Conservation (phyloP, 2,797 vertebrate genomes). For the Lateolabrax maculatus region DNA sequence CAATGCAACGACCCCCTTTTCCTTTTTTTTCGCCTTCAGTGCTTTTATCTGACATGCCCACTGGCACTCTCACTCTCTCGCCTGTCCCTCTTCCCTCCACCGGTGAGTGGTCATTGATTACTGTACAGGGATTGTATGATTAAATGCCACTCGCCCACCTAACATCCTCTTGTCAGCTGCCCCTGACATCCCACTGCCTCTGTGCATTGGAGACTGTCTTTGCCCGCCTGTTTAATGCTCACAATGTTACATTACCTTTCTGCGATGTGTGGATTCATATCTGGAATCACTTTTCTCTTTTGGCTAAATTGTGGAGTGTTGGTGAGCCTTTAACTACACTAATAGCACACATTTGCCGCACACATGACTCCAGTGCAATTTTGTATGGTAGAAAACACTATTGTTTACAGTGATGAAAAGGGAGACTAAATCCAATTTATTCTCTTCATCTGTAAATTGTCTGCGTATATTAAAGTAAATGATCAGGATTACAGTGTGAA, state of each 20-base stretch:
- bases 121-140: slow-evolving; percentile 71
- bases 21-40: slow-evolving; percentile 60
- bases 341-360: slow-evolving; percentile 18
- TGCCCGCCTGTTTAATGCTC: slow-evolving; percentile 31
- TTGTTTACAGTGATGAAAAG: slow-evolving; percentile 29
- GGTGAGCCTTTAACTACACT: background rate
- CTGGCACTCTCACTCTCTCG: slow-evolving; percentile 60
- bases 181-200: slow-evolving; percentile 64
- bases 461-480: slow-evolving; percentile 61
- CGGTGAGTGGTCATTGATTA: slow-evolving; percentile 78
- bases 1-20: slow-evolving; percentile 19
- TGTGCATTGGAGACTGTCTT: slow-evolving; percentile 35
- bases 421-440: slow-evolving; percentile 49
- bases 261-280: slow-evolving; percentile 12
- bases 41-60: slow-evolving; percentile 68
- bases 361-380: slow-evolving; percentile 9
- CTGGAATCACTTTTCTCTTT: slow-evolving; percentile 25
- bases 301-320: background rate
- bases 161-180: slow-evolving; percentile 67
- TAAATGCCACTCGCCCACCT: slow-evolving; percentile 76
- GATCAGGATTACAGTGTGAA: slow-evolving; percentile 60
- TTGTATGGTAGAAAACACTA: slow-evolving; percentile 6
- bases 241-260: background rate
- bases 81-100: slow-evolving; percentile 57
- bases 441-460: slow-evolving; percentile 41